Evolutionary conservation across 64 coral and sea anemone genomes (phyloP).

Genomic region (Anthopleura sola): DNA sequence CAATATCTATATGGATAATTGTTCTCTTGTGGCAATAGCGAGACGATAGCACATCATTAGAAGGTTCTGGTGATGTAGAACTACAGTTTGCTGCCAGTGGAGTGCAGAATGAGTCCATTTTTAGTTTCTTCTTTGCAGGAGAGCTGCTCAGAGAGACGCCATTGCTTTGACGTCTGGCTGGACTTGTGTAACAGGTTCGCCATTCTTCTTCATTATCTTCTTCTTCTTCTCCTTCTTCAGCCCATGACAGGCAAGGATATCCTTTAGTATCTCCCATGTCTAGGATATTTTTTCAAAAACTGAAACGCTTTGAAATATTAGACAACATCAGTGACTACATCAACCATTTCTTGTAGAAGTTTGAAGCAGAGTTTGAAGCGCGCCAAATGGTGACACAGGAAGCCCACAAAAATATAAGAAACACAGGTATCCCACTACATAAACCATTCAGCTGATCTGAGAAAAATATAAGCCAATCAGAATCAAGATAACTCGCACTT

Average conservation of each 20-base stretch:
- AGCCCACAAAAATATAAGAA: neutral
- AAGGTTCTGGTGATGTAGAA: neutral
- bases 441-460: too few relatives aligned
- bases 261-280: neutral
- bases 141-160: neutral
- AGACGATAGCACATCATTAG: neutral
- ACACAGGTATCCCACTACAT: neutral
- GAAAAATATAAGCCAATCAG: too few relatives aligned
- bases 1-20: constrained; percentile 86
- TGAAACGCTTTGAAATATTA: neutral
- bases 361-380: neutral
- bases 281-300: neutral
- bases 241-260: neutral
- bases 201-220: constrained; percentile 65
- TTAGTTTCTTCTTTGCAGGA: constrained; percentile 26
- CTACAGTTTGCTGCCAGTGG: neutral
- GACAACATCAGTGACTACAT: too few relatives aligned
- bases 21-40: constrained; percentile 42
- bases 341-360: neutral
- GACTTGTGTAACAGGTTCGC: neutral
- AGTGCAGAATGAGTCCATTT: constrained; percentile 22
- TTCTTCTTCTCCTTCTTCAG: constrained; percentile 13
- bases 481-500: too few relatives aligned
- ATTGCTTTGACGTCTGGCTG: neutral
- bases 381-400: constrained; percentile 3